Conservation (phyloP, 1,140 invertebrate species). For the Caenorhabditis latens region DNA sequence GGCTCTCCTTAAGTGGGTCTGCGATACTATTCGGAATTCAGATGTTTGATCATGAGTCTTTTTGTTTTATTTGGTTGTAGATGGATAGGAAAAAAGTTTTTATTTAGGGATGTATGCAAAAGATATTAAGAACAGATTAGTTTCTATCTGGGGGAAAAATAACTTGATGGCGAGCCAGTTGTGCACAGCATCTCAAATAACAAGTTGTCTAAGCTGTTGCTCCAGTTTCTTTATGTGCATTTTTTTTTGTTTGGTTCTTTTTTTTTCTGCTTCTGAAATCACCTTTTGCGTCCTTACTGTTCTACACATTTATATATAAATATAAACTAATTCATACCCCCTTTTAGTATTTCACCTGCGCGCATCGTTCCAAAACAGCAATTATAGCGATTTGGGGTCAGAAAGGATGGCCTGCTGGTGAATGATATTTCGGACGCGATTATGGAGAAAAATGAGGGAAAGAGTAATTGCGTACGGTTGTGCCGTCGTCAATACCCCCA, state of each 20-base stretch:
- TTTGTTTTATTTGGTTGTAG: conserved; percentile 16
- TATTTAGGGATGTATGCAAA: conserved; percentile 1
- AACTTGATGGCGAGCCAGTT: background rate
- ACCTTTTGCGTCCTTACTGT: background rate
- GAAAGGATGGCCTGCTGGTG: background rate
- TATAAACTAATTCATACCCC: too few relatives aligned
- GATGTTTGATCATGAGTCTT: conserved; percentile 10
- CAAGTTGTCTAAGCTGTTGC: background rate
- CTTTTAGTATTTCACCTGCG: background rate
- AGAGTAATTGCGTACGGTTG: conserved; percentile 26
- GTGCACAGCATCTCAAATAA: background rate
- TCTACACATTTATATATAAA: too few relatives aligned
- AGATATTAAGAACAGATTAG: conserved; percentile 44
- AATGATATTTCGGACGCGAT: conserved; percentile 52
- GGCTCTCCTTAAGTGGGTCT: background rate
- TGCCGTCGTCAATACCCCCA: background rate
- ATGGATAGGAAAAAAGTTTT: background rate
- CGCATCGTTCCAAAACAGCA: conserved; percentile 5
- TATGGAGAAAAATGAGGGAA: conserved; percentile 33
- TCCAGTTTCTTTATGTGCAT: too few relatives aligned
- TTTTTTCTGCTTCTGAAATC: background rate
- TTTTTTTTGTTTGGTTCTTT: too few relatives aligned
- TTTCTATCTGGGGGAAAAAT: background rate
- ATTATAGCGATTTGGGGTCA: conserved; percentile 44
- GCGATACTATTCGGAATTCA: conserved; percentile 11